Percentiles rank a stretch among this genome's conserved stretches.
Conservation (phyloP, 1,140 invertebrate genomes). For the Thrips palmi region DNA sequence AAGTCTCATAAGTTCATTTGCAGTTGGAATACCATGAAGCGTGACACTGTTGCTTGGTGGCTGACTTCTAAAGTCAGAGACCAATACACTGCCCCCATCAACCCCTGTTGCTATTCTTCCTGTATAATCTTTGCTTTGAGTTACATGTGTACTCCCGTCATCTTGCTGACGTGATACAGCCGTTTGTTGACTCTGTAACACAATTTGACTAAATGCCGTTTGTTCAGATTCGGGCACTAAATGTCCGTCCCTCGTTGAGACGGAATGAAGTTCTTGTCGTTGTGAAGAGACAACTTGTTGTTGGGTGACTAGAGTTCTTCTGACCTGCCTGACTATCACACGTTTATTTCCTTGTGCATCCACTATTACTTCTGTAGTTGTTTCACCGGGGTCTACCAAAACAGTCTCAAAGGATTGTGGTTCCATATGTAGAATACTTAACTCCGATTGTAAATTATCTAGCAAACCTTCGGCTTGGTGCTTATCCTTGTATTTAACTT, state of each 20-base stretch:
- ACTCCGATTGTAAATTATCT: slow-evolving; percentile 29
- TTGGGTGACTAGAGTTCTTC: slow-evolving; percentile 26
- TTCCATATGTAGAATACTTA: slow-evolving; percentile 41
- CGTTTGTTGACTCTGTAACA: slow-evolving; percentile 38
- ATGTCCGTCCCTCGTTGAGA: slow-evolving; percentile 4
- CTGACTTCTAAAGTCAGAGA: slow-evolving; percentile 40
- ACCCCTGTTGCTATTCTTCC: slow-evolving; percentile 37
- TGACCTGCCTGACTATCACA: slow-evolving; percentile 50
- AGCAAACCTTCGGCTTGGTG: slow-evolving; percentile 21
- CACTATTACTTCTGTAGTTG: slow-evolving; percentile 55
- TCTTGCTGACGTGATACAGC: slow-evolving; percentile 36
- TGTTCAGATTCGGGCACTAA: slow-evolving; percentile 19
- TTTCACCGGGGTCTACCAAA: slow-evolving; percentile 55
- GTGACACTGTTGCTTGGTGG: slow-evolving; percentile 30
- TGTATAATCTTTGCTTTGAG: slow-evolving; percentile 37
- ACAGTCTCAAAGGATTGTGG: slow-evolving; percentile 62
- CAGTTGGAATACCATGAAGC: slow-evolving; percentile 21
- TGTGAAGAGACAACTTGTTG: slow-evolving; percentile 24
- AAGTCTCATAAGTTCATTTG: background rate
- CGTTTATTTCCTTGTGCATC: slow-evolving; percentile 62
- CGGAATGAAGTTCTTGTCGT: slow-evolving; percentile 18
- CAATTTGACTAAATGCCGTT: slow-evolving; percentile 42
- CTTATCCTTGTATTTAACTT: slow-evolving; percentile 45
- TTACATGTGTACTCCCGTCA: slow-evolving; percentile 38
- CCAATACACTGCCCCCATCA: slow-evolving; percentile 35